phyloP scores from a whole-genome alignment of 2,888 invertebrate species.

The Dolomedes plantarius region DNA sequence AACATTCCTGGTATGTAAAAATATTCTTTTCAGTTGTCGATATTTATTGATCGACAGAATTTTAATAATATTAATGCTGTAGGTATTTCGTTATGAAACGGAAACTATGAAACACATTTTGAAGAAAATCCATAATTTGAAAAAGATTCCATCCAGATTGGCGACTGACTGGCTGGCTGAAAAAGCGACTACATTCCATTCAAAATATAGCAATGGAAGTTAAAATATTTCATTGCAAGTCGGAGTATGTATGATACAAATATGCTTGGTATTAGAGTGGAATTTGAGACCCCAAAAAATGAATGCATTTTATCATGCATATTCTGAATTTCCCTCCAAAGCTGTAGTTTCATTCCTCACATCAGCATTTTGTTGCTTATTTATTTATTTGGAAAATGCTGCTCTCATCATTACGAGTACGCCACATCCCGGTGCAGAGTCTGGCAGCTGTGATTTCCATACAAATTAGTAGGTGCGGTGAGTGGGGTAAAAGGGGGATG shows the following conservation, averaged over 20 bases:
- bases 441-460: constrained; percentile 18
- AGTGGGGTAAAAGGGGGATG: not conserved
- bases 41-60: not conserved
- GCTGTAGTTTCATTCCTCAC: not conserved
- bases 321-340: not conserved
- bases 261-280: not conserved
- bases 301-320: constrained; percentile 11
- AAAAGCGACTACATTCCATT: not conserved
- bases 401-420: not conserved
- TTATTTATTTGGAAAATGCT: not conserved
- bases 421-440: not conserved
- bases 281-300: not conserved
- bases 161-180: not conserved
- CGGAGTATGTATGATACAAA: not conserved
- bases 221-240: not conserved
- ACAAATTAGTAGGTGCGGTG: constrained; percentile 13
- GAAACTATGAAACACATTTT: not conserved
- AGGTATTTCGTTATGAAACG: not conserved
- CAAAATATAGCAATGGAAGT: not conserved
- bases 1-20: no score
- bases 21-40: no score
- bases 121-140: not conserved
- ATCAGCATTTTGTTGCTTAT: constrained; percentile 1
- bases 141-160: not conserved
- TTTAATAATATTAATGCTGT: not conserved